A percentile compares a stretch with the other conserved stretches of the same genome.
Conservation (phyloP, 2,888 invertebrate species). For the Platycnemis pennipes region DNA sequence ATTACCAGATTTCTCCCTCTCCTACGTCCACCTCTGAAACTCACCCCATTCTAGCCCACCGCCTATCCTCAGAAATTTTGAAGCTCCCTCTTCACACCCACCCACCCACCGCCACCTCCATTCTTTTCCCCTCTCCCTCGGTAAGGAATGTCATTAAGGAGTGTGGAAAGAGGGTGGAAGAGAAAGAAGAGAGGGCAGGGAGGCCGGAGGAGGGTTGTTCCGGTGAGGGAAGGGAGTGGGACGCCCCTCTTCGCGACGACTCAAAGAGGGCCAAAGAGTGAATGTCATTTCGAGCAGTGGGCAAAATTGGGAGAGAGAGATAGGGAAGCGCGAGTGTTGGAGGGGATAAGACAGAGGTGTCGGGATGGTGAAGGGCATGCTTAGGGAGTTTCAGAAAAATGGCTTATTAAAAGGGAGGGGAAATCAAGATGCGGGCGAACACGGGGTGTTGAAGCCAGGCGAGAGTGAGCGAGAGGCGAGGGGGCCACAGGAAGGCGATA, state of each 20-base stretch:
- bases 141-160: slow-evolving; percentile 50
- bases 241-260: neutral
- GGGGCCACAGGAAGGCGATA: neutral
- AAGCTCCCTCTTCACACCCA: neutral
- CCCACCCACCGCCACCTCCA: neutral
- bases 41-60: neutral
- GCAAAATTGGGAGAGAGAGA: neutral
- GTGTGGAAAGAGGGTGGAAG: neutral
- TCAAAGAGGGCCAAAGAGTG: neutral
- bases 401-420: neutral
- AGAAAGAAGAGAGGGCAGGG: neutral
- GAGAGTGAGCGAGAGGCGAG: neutral
- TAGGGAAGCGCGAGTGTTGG: neutral
- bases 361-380: neutral
- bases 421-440: neutral
- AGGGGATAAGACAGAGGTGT: neutral
- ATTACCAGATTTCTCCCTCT: slow-evolving; percentile 9
- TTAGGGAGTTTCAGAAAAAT: neutral
- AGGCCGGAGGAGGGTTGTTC: neutral
- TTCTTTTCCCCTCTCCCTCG: neutral
- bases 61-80: neutral
- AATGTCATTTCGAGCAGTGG: neutral
- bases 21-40: neutral
- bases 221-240: neutral
- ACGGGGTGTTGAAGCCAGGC: neutral